Evolutionary conservation across 2,888 invertebrate genomes (phyloP).

Genomic region (Escarpia spicata): DNA sequence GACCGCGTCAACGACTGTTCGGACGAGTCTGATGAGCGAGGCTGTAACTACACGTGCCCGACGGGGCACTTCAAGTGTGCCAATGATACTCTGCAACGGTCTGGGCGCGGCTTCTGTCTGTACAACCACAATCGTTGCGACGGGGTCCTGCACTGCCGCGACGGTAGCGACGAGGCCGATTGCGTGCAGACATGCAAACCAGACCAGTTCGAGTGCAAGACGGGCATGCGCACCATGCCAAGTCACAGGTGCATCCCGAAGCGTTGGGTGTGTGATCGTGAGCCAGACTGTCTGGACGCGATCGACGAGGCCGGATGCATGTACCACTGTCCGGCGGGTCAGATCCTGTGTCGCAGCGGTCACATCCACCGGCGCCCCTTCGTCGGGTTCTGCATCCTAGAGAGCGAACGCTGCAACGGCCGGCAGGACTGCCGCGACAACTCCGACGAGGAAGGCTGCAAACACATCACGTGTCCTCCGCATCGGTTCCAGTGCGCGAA

Average conservation of each 20-base stretch:
- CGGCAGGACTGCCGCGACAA: conserved; percentile 35
- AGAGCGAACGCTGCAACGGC: conserved; percentile 32
- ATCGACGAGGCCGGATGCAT: conserved; percentile 34
- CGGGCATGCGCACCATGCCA: conserved; percentile 26
- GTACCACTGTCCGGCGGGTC: conserved; percentile 25
- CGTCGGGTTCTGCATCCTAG: conserved; percentile 32
- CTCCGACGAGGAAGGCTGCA: conserved; percentile 30
- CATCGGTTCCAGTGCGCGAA: conserved; percentile 30
- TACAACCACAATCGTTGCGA: conserved; percentile 32
- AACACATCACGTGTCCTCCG: conserved; percentile 24
- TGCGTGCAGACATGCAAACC: conserved; percentile 33
- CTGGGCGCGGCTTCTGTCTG: conserved; percentile 29
- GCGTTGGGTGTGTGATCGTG: conserved; percentile 30
- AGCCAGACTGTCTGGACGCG: conserved; percentile 32
- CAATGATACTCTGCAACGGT: conserved; percentile 26
- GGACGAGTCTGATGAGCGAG: conserved; percentile 33
- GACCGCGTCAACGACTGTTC: conserved; percentile 30
- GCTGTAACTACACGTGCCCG: conserved; percentile 31
- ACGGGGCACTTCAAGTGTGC: conserved; percentile 34
- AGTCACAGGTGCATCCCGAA: conserved; percentile 31
- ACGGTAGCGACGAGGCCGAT: conserved; percentile 34
- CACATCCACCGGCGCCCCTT: conserved; percentile 28
- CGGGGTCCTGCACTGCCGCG: conserved; percentile 33
- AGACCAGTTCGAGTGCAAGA: conserved; percentile 29
- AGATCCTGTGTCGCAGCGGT: conserved; percentile 30